Evolutionary conservation across 92 coral and sea anemone species (phyloP).

Genomic region (Phenganax stokvisi): DNA sequence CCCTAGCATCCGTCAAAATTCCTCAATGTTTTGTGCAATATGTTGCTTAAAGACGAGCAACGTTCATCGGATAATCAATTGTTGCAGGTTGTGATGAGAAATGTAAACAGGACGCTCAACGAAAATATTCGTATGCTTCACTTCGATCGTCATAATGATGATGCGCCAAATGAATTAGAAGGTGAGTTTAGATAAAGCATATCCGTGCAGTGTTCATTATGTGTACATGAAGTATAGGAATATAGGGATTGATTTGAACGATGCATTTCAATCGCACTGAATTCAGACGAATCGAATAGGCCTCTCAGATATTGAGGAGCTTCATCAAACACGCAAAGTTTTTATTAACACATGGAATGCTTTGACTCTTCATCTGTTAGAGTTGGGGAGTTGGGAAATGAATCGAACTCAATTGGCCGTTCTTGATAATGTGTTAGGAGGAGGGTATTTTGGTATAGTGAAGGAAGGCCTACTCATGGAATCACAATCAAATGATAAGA

Average conservation of each 20-base stretch:
- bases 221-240: not conserved
- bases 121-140: not conserved
- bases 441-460: conserved; percentile 81
- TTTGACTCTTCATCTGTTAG: not conserved
- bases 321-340: not conserved
- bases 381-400: conserved; percentile 55
- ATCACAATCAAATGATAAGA: conserved; percentile 4
- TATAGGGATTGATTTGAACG: too few species aligned
- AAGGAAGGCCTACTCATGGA: conserved; percentile 58
- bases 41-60: not conserved
- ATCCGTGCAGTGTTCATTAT: not conserved
- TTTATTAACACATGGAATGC: not conserved
- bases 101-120: not conserved
- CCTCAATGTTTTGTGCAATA: too few species aligned
- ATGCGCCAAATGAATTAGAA: not conserved
- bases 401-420: conserved; percentile 54
- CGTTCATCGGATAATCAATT: not conserved
- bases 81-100: not conserved
- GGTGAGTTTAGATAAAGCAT: too few species aligned
- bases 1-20: too few species aligned
- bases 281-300: too few species aligned
- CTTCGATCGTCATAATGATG: not conserved
- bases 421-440: conserved; percentile 59
- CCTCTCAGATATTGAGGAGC: too few species aligned
- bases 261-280: too few species aligned